Evolutionary conservation across 2,888 invertebrate species (phyloP), one percentile per base, ranked within the genome.

Genomic region (Ochropleura plecta): DNA sequence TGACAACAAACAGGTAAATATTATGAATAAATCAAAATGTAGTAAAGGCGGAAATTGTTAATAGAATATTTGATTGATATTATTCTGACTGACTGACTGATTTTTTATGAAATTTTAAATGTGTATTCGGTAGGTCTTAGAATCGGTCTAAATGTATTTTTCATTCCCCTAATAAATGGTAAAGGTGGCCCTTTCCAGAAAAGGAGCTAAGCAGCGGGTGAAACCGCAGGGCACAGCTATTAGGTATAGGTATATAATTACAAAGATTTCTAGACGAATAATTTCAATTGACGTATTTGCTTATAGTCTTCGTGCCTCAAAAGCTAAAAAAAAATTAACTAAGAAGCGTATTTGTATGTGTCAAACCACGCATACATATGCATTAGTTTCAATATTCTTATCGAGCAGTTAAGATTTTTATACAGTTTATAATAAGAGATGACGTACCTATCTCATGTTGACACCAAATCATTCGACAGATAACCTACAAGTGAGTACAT

Each of bases 401-500:
- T 70, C 78, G 7, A 16, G 5, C 5, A 18, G 5, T 67, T 62
- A 83, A 68, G 64, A 83, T 81, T 76, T 72, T 79, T 75, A 63
- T 46, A 70, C 49, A 68, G 62, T 63, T 67, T 81, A 85, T 79
- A 71, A 66, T 73, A 81, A 78, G 78, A 63, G 81, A 78, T 85
- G 86, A 79, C 73, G 79, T 84, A 70, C 71, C 69, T 81, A 70
- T 73, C 69, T 81, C 67, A 68, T 79, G 83, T 85, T 83, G 84
- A 83, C 86, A 78, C 73, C 67, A 83, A 87, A 85, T 84, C 85
- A 71, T 82, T 80, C 59, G 64, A 55, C 81, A 78, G 88, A 88
- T 88, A 88, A 86, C 86, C 67, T 59, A 16, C 20, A 59, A 70
- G 73, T 75, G 68, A 63, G 70, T 74, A 79, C 74, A 82, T 72